Conservation (phyloP, 2,113 vertebrate species). For the Capreolus pygargus region DNA sequence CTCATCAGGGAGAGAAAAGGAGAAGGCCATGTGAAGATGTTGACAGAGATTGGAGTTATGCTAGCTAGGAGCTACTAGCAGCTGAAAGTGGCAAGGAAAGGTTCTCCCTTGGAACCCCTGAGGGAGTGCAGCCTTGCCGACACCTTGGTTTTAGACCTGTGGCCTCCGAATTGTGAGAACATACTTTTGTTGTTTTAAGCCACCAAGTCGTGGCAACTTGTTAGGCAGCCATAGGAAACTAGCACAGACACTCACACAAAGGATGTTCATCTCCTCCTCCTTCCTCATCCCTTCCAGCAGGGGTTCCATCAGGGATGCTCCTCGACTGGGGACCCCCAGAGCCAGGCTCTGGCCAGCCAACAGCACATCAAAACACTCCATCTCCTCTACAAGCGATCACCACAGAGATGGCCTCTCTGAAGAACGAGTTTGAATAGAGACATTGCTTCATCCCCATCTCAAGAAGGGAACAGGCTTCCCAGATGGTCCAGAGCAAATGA, state of each 20-base stretch:
- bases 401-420: not conserved
- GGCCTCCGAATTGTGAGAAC: not conserved
- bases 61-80: not conserved
- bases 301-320: not conserved
- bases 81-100: not conserved
- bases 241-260: not conserved
- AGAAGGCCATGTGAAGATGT: not conserved
- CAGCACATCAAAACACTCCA: not conserved
- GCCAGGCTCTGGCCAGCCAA: not conserved
- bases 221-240: not conserved
- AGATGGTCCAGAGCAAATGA: not conserved
- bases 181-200: not conserved
- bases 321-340: not conserved
- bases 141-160: not conserved
- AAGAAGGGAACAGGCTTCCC: not conserved
- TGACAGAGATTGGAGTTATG: not conserved
- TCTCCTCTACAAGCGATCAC: not conserved
- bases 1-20: not conserved
- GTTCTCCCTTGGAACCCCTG: not conserved
- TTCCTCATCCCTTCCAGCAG: not conserved
- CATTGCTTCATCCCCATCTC: too few relatives aligned
- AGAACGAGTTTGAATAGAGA: not conserved
- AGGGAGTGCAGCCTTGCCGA: fast-evolving
- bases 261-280: not conserved
- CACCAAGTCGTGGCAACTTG: not conserved